Conservation (phyloP, 1,140 invertebrate species). For the Pteromalus puparum region DNA sequence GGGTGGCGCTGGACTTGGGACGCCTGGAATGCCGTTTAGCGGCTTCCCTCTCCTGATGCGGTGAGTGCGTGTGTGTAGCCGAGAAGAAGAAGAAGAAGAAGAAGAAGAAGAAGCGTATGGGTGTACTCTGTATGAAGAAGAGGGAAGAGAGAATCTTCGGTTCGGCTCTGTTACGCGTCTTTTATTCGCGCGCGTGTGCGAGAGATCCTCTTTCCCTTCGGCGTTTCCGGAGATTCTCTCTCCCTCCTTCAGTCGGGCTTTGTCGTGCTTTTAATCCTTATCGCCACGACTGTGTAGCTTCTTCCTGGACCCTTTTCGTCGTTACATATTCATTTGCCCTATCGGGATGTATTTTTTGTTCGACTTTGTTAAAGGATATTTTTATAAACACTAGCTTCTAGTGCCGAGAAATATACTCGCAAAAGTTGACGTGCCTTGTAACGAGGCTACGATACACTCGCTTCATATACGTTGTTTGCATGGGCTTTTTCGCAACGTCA, state of each 20-base stretch:
- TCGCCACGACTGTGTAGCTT: background rate
- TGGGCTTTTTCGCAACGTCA: too few relatives aligned
- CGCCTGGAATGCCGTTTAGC: slow-evolving; percentile 73
- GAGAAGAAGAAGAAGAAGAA: too few relatives aligned
- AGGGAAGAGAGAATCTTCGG: slow-evolving; percentile 47
- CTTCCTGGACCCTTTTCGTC: background rate
- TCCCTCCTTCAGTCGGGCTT: background rate
- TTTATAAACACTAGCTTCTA: background rate
- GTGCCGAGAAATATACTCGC: too few relatives aligned
- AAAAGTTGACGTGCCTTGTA: too few relatives aligned
- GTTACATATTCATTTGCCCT: background rate
- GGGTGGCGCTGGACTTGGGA: slow-evolving; percentile 65
- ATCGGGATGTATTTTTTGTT: too few relatives aligned
- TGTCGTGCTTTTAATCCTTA: slow-evolving; percentile 8
- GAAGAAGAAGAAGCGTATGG: background rate
- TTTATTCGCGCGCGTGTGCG: slow-evolving; percentile 17
- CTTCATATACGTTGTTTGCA: too few relatives aligned
- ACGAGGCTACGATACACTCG: too few relatives aligned
- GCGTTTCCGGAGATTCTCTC: background rate
- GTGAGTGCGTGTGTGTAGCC: background rate
- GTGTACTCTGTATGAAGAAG: background rate
- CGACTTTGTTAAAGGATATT: too few relatives aligned
- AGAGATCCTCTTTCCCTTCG: background rate
- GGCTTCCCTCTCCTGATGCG: slow-evolving; percentile 69
- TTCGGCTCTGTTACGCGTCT: slow-evolving; percentile 42